These are phyloP conservation scores for Macrostomum lignano DNA, from an alignment of 1,140 invertebrate genomes.

Conservation along the genomic window DNA sequence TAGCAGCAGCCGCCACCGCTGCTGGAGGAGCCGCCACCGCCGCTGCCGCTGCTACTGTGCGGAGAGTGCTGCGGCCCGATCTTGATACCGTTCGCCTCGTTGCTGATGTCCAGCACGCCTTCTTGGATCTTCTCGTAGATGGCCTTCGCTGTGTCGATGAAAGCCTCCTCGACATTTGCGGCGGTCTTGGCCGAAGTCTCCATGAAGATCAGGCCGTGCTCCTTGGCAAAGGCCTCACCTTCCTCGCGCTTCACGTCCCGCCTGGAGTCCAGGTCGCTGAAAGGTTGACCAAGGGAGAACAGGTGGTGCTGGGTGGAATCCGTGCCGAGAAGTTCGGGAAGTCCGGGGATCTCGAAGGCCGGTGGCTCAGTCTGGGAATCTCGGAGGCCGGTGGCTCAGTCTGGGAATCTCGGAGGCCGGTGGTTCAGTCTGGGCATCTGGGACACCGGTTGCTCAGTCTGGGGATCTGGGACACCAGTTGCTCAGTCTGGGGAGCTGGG, in stretches of 20 bases:
- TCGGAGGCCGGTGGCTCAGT: no score
- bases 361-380: no score
- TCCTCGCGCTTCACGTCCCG: constrained; percentile 94
- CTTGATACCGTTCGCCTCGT: constrained; percentile 67
- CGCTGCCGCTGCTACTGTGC: constrained; percentile 36
- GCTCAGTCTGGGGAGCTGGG: no score
- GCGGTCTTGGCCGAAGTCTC: constrained; percentile 98
- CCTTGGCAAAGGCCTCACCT: constrained; percentile 88
- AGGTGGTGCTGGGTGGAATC: no score
- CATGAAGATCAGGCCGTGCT: constrained; percentile 97
- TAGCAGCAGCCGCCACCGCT: constrained; percentile 1
- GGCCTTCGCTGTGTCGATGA: constrained; percentile 97
- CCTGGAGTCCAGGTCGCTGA: constrained; percentile 78
- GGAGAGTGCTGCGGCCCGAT: constrained; percentile 90
- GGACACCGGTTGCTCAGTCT: no score
- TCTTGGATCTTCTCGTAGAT: constrained; percentile 38
- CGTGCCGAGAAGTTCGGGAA: no score
- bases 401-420: no score
- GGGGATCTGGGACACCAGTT: no score
- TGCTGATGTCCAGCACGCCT: background rate
- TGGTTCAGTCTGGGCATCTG: no score
- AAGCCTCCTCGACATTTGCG: constrained; percentile 90
- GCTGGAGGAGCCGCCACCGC: background rate
- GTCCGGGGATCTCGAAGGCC: no score
- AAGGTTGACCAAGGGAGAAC: no score